A percentile compares a stretch with the other conserved stretches of the same genome.
Conservation (phyloP, 2,888 invertebrate genomes). For the Pocota personata region DNA sequence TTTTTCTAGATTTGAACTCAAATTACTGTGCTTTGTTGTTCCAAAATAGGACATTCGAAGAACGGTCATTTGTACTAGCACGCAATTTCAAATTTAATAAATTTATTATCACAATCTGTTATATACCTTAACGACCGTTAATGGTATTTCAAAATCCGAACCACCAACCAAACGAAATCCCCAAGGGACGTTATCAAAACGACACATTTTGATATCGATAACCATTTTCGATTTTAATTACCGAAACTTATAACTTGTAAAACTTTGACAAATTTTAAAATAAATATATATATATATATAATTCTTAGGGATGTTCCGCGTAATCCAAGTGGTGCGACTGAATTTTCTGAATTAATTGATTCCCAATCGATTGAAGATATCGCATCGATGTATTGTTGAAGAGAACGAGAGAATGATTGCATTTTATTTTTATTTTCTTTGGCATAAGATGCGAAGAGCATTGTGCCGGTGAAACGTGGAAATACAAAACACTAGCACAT, state of each 20-base stretch:
- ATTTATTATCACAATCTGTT: neutral
- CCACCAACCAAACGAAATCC: conserved; percentile 91
- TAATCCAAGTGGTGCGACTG: conserved; percentile 63
- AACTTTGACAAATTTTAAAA: neutral
- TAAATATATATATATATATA: neutral
- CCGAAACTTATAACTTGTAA: neutral
- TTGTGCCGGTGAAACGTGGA: conserved; percentile 42
- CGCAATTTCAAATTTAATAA: neutral
- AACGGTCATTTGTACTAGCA: neutral
- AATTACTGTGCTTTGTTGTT: neutral
- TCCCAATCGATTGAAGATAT: conserved; percentile 57
- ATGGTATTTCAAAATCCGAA: conserved; percentile 88
- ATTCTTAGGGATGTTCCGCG: conserved; percentile 39
- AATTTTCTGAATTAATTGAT: conserved; percentile 59
- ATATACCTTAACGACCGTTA: conserved; percentile 89
- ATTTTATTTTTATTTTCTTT: conserved; percentile 31
- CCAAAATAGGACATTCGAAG: neutral
- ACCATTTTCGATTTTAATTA: conserved; percentile 84
- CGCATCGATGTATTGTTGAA: conserved; percentile 10
- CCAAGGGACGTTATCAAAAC: conserved; percentile 87
- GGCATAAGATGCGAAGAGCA: conserved; percentile 37
- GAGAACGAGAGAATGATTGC: conserved; percentile 23
- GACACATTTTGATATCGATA: conserved; percentile 86
- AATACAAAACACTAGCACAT: neutral
- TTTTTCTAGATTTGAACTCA: neutral